Base-by-base conservation (phyloP, 2,113 vertebrate genomes). In the Heterocephalus glaber region DNA sequence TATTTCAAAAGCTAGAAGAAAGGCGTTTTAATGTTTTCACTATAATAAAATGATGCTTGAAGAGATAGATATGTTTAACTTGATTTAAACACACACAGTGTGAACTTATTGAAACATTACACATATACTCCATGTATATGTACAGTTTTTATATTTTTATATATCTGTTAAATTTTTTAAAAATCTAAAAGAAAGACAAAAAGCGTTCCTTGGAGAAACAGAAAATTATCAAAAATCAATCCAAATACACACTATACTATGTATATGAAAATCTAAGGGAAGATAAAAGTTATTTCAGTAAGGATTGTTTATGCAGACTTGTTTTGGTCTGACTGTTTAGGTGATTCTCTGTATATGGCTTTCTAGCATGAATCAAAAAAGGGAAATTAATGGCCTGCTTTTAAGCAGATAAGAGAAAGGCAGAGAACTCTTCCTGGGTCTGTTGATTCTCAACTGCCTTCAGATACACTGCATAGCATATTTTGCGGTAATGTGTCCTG, bases 191-290 rank as follows among this genome's bases (percentile, higher is more conserved):
- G 16, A 92, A 92, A 90, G 95, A 86, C 28, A 94, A 92, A 96
- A 97, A n/a, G 96, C 92, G 95, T 95, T 89, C 89, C 49, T 95
- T 95, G 87, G 74, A 84, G 89, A 97, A 97, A 96, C 95, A 97
- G 95, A 90, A 97, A 97, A 96, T 96, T 97, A 97, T 95, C 89
- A 96, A 96, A 97, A 97, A 97, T 97, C 96, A 96, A 95, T 94
- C 83, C 79, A 94, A 91, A 93, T 92, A 94, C 93, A 95, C 95
- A 96, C 61, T 94, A 86, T 96, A 52, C 96, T n/a, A 5, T 11
- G 17, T 54, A 52, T 52, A 8, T 33, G 49, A 35, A 33, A 58
- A 26, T 90, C 54, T 56, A 60, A 63, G 47, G 10, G 20, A 58
- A 47, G 24, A 44, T 56, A 52, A 86, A 9, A 17, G 38, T 60